These are phyloP conservation scores for Dipus sagitta DNA, from an alignment of 2,797 vertebrate species.

Conservation along the genomic window DNA sequence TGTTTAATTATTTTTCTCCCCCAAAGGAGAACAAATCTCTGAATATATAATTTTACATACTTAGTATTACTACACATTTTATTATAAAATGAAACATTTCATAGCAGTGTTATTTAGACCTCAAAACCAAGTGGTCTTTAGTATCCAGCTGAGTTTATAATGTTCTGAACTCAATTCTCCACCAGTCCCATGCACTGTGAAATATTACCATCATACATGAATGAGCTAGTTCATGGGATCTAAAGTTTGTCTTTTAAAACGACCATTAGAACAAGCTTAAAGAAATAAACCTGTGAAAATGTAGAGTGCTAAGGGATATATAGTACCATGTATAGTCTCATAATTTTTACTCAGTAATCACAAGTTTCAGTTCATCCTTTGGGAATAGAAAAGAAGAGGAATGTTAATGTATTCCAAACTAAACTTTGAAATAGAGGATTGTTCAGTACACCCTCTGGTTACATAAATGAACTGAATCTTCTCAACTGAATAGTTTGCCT, in stretches of 20 bases:
- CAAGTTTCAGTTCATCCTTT: slow-evolving; percentile 17
- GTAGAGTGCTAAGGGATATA: slow-evolving; percentile 7
- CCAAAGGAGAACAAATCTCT: neutral
- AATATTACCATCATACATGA: neutral
- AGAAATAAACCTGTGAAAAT: slow-evolving; percentile 32
- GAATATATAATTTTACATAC: slow-evolving; percentile 22
- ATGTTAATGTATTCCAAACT: neutral
- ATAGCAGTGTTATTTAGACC: neutral
- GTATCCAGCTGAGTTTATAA: neutral
- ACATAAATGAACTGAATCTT: slow-evolving; percentile 69
- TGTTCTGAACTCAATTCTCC: neutral
- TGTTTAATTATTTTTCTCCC: neutral
- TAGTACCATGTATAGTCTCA: neutral
- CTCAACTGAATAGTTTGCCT: slow-evolving; percentile 45
- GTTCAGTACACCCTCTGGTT: neutral
- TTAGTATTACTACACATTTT: neutral
- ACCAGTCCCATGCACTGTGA: neutral
- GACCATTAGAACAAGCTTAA: neutral
- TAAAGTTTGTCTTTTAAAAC: slow-evolving; percentile 27
- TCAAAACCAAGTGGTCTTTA: slow-evolving; percentile 25
- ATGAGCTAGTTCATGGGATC: neutral
- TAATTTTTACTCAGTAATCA: slow-evolving; percentile 12
- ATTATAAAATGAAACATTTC: neutral
- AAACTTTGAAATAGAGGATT: slow-evolving; percentile 38
- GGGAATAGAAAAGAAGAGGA: neutral